phyloP scores from a whole-genome alignment of 1,140 invertebrate genomes.

The Drosophila aff. region DNA sequence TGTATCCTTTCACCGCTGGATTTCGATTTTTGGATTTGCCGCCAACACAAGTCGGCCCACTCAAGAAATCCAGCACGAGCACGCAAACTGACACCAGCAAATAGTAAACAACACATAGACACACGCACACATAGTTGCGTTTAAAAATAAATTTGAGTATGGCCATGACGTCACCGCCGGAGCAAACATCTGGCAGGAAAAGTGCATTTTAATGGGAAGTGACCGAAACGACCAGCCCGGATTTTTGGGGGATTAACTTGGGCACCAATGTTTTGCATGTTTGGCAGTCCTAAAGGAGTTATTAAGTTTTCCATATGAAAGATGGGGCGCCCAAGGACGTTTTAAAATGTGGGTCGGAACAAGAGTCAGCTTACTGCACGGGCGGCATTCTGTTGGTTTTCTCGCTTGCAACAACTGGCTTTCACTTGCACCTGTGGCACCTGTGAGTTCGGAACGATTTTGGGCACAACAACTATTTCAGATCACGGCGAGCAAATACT shows the following conservation, averaged over 20 bases:
- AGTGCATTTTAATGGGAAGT: constrained; percentile 50
- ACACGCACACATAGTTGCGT: constrained; percentile 21
- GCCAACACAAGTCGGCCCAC: constrained; percentile 30
- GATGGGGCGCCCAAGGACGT: constrained; percentile 29
- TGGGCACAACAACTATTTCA: constrained; percentile 44
- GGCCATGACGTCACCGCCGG: constrained; percentile 70
- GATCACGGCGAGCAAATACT: constrained; percentile 56
- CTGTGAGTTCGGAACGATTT: constrained; percentile 19
- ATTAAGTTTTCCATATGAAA: constrained; percentile 10
- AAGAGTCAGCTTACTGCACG: constrained; percentile 69
- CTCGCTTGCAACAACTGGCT: constrained; percentile 48
- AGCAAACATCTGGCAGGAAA: constrained; percentile 74
- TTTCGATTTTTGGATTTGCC: constrained; percentile 23
- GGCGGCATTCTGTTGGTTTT: constrained; percentile 62
- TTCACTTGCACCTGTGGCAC: constrained; percentile 73
- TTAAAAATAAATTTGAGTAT: constrained; percentile 78
- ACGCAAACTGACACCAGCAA: constrained; percentile 17
- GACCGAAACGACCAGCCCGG: neutral
- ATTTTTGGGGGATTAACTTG: neutral
- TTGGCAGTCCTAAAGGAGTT: constrained; percentile 2
- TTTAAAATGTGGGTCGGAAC: constrained; percentile 28
- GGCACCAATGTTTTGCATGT: constrained; percentile 26
- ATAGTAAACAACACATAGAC: constrained; percentile 53
- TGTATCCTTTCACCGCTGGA: neutral
- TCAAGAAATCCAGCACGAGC: constrained; percentile 15